Evolutionary conservation across 2,888 invertebrate genomes (phyloP).

Genomic region (Tachina fera): DNA sequence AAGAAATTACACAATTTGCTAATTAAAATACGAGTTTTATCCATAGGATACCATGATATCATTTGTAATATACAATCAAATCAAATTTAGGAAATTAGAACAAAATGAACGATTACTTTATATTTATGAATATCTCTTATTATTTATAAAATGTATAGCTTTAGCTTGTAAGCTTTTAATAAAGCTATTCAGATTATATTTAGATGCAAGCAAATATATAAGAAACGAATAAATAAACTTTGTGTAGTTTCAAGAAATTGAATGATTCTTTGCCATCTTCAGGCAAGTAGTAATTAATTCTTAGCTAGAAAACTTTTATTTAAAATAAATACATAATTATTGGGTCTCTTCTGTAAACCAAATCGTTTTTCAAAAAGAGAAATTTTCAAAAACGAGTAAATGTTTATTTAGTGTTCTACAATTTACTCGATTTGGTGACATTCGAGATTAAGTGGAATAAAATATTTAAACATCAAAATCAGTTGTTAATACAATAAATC

Average conservation of each 20-base stretch:
- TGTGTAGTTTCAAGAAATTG: not conserved
- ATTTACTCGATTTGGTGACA: too few species aligned
- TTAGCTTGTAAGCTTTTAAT: constrained; percentile 65
- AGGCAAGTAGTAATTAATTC: not conserved
- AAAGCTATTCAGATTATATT: not conserved
- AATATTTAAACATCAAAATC: too few species aligned
- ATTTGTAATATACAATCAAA: constrained; percentile 7
- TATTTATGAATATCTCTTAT: not conserved
- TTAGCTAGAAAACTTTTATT: constrained; percentile 10
- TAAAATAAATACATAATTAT: constrained; percentile 21
- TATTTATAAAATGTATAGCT: constrained; percentile 47
- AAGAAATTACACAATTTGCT: too few species aligned
- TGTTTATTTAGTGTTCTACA: too few species aligned
- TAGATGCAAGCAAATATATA: constrained; percentile 8
- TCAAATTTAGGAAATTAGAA: not conserved
- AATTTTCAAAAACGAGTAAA: too few species aligned
- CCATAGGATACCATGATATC: not conserved
- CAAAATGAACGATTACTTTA: constrained; percentile 54
- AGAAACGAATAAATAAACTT: constrained; percentile 13
- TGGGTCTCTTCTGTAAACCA: too few species aligned
- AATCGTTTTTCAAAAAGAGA: too few species aligned
- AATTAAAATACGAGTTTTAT: too few species aligned
- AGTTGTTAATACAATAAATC: too few species aligned
- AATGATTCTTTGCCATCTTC: not conserved
- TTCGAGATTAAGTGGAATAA: too few species aligned